These are phyloP conservation scores for Lagenorhynchus albirostris DNA, from an alignment of 2,113 vertebrate species.

Conservation along the genomic window DNA sequence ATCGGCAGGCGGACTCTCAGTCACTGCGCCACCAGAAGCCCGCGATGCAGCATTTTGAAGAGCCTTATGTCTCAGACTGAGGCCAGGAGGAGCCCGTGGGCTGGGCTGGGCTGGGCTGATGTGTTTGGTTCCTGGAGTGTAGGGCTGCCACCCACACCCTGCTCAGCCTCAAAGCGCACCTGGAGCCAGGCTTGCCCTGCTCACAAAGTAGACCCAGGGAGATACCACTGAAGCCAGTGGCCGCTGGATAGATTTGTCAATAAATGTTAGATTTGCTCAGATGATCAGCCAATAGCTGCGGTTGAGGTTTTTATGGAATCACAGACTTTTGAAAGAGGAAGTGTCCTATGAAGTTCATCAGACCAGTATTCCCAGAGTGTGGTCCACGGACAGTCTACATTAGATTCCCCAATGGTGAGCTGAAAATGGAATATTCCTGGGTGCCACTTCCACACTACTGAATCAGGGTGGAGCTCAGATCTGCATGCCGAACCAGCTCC, in stretches of 20 bases:
- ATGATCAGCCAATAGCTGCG: neutral
- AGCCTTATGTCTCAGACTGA: neutral
- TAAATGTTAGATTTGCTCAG: neutral
- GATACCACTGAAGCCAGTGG: neutral
- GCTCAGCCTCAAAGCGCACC: neutral
- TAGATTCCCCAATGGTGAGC: neutral
- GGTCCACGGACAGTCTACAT: neutral
- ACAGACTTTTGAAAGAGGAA: neutral
- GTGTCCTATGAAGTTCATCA: neutral
- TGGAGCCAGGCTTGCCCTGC: neutral
- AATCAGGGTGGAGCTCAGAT: neutral
- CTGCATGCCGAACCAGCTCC: neutral
- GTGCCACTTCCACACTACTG: neutral
- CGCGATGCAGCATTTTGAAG: neutral
- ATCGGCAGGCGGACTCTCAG: no score
- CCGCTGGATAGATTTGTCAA: neutral
- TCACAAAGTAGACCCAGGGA: neutral
- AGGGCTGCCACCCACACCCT: accelerated
- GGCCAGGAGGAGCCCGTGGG: neutral
- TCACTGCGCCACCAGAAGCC: no score
- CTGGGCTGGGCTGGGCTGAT: neutral
- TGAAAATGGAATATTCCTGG: neutral
- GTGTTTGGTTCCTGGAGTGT: neutral
- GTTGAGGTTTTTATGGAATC: neutral
- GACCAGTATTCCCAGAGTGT: neutral